phyloP scores from a whole-genome alignment of 2,888 invertebrate genomes.

The Branchipolynoe longqiensis region DNA sequence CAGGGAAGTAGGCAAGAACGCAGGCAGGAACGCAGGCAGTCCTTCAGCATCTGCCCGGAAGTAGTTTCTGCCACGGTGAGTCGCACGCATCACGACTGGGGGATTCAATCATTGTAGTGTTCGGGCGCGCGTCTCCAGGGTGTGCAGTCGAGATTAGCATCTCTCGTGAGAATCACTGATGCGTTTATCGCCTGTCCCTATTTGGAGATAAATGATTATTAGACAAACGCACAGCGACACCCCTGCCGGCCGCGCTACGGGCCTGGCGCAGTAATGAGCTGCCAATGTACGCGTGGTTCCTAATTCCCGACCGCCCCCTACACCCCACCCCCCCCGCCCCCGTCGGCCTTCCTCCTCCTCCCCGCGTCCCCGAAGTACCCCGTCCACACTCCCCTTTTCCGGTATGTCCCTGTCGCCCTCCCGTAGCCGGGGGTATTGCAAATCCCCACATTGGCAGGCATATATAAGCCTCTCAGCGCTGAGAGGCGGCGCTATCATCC shows the following conservation, averaged over 20 bases:
- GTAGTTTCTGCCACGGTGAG: background rate
- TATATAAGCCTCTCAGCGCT: background rate
- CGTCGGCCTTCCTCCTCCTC: no score
- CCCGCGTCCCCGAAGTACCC: background rate
- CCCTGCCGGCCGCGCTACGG: no score
- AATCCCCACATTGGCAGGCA: background rate
- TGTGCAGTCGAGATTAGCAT: slow-evolving; percentile 20
- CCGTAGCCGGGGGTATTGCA: no score
- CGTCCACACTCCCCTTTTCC: no score
- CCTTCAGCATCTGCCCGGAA: no score
- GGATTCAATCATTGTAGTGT: slow-evolving; percentile 42
- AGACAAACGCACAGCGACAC: slow-evolving; percentile 31
- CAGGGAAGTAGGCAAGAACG: no score
- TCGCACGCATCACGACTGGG: background rate
- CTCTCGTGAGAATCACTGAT: slow-evolving; percentile 38
- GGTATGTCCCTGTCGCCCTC: no score
- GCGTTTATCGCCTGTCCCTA: slow-evolving; percentile 49
- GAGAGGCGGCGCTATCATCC: no score
- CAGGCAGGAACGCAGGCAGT: background rate
- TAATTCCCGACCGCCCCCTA: background rate
- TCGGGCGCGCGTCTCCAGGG: slow-evolving; percentile 14
- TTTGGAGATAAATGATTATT: slow-evolving; percentile 46
- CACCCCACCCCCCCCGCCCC: no score
- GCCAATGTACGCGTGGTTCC: background rate
- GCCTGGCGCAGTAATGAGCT: background rate